Conservation (phyloP, 2,888 invertebrate genomes). For the Lapara coniferarum region DNA sequence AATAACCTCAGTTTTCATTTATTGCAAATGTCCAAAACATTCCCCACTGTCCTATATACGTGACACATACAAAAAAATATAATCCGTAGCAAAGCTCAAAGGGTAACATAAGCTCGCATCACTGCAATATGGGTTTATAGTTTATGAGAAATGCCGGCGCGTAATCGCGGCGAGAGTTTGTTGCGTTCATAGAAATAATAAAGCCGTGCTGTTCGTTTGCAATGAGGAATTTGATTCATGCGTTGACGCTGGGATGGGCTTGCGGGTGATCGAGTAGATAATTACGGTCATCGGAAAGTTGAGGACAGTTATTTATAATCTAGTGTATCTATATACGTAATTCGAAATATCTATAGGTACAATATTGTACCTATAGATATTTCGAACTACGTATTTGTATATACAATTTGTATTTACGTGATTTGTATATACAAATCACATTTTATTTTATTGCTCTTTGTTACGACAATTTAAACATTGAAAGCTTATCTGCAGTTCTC, state of each 20-base stretch:
- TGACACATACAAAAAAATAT: slow-evolving; percentile 1
- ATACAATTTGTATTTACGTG: no score
- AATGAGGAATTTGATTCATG: slow-evolving; percentile 12
- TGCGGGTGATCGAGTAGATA: not conserved
- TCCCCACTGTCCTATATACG: not conserved
- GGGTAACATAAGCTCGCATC: slow-evolving; percentile 12
- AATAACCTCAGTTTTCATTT: no score
- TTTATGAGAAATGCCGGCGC: slow-evolving; percentile 24
- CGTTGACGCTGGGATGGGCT: not conserved
- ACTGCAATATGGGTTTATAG: slow-evolving; percentile 28
- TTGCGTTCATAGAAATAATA: slow-evolving; percentile 28
- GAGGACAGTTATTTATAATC: no score
- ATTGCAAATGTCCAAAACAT: no score
- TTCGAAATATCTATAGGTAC: no score
- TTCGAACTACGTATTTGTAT: no score
- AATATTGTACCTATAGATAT: no score
- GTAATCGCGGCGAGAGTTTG: slow-evolving; percentile 12
- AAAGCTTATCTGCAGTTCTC: no score
- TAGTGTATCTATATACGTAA: no score
- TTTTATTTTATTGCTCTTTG: no score
- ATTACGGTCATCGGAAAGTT: not conserved
- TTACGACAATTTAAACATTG: no score
- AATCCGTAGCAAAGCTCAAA: not conserved
- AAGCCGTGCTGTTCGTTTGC: slow-evolving; percentile 18
- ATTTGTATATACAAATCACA: no score